phyloP scores from a whole-genome alignment of 2,113 vertebrate species.

The Scomber japonicus region DNA sequence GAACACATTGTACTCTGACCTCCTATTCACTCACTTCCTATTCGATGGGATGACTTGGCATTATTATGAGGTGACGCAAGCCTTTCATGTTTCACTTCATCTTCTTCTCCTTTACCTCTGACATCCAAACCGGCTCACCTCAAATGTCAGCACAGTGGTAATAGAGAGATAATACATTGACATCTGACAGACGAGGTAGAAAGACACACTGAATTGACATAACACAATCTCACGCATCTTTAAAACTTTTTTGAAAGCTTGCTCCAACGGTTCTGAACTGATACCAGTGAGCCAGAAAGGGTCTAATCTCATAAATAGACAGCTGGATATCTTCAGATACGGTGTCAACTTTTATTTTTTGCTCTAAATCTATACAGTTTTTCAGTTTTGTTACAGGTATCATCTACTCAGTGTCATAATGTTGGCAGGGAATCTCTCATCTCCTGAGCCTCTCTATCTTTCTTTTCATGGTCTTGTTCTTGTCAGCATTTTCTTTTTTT shows the following conservation, averaged over 20 bases:
- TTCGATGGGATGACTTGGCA: conserved; percentile 38
- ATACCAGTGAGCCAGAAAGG: conserved; percentile 1
- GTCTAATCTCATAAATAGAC: not conserved
- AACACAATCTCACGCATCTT: not conserved
- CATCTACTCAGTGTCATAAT: not conserved
- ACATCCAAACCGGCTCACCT: not conserved
- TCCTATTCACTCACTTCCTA: conserved; percentile 33
- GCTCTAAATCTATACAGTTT: not conserved
- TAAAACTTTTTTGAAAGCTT: conserved; percentile 3
- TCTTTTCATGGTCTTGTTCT: conserved; percentile 7
- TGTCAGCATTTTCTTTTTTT: not conserved
- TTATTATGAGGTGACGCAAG: conserved; percentile 31
- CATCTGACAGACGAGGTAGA: not conserved
- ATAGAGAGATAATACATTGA: not conserved
- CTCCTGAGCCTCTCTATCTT: too few relatives aligned
- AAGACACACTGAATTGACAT: not conserved
- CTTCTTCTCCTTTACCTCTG: not conserved
- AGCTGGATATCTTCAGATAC: not conserved
- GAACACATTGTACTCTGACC: conserved; percentile 62
- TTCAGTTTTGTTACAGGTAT: conserved; percentile 2
- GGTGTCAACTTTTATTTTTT: not conserved
- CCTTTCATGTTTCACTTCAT: conserved; percentile 19
- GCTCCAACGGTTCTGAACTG: not conserved
- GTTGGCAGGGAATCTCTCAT: not conserved
- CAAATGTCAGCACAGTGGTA: not conserved